Percentiles rank a stretch among this genome's conserved stretches.
phyloP scores from a whole-genome alignment of 2,113 vertebrate genomes.

The Otus sunia region DNA sequence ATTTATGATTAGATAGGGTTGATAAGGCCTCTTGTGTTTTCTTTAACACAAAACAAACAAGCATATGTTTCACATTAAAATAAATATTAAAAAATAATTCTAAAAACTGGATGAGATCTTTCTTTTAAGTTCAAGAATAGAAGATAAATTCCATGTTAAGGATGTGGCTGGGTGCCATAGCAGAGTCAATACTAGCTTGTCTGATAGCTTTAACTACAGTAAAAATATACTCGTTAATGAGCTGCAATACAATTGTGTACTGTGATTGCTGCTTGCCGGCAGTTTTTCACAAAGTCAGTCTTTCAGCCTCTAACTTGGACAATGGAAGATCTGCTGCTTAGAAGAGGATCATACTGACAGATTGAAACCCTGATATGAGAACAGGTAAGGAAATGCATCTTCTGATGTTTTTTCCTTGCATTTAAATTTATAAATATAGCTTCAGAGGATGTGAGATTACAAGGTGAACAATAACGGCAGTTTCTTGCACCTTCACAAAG shows the following conservation, averaged over 20 bases:
- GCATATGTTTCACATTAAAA: conserved; percentile 55
- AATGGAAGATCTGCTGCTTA: not conserved
- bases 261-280: not conserved
- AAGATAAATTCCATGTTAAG: not conserved
- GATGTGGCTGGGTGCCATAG: not conserved
- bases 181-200: not conserved
- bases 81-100: conserved; percentile 56
- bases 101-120: conserved; percentile 30
- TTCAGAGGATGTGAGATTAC: not conserved
- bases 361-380: not conserved
- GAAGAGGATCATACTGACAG: not conserved
- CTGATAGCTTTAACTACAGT: not conserved
- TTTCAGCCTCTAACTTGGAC: not conserved
- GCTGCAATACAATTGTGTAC: not conserved
- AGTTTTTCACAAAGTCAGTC: not conserved
- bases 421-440: not conserved
- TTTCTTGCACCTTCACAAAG: not conserved
- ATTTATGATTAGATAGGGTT: conserved; percentile 48
- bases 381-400: not conserved
- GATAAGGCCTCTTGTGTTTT: conserved; percentile 26
- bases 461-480: not conserved
- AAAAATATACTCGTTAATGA: not conserved
- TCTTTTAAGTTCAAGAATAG: conserved; percentile 24
- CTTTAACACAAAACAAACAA: conserved; percentile 57
- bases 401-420: not conserved